Evolutionary conservation across 2,888 invertebrate genomes (phyloP), one percentile per base, ranked within the genome.

Genomic region (Hanleya hanleyi): DNA sequence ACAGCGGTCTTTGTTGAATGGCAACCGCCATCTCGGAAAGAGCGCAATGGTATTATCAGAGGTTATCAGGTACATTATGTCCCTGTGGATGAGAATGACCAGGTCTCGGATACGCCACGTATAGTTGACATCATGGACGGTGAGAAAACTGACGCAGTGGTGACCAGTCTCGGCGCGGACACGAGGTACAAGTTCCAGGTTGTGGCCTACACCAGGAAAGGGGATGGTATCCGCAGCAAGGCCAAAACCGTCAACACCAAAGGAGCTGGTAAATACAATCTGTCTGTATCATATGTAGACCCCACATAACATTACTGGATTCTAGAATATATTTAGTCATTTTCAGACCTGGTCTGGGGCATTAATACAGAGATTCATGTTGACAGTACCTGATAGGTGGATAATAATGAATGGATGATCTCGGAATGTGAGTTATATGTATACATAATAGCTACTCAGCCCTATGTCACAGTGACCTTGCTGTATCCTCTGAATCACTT

Each of bases 1-100:
- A 98, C 98, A n/a, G 94, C 97, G 47, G 95, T 99, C 82, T 95
- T 95, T 90, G 97, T 99, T 68, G 94, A 94, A 77, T 99, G 99
- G 99, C 95, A 96, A 88, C 95, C 97, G 7, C 99, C 99, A 0
- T 93, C 94, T 75, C 95, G 95, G 83, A 96, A 96, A 87, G 97
- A 98, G 86, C 94, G 96, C 78, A 97, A 98, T 89, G 98, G 98
- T 64, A 95, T 98, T 81, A 97, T 99, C 82, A 93, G 97, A 75
- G 98, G 98, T 35, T 99, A 98, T 92, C 98, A 98, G 90, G 96
- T 99, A 71, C 84, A 84, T 73, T 87, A 81, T 75, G 81, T 82
- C 26, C 81, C 83, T 51, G 76, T 85, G 6, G 79, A 85, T 73
- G 77, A 77, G 5, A 80, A 84, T 49, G 84, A 81, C 51, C 83